Percentiles rank a stretch among this genome's conserved stretches.
Evolutionary conservation across 2,888 invertebrate genomes (phyloP).

Genomic region (Andrena fulva): DNA sequence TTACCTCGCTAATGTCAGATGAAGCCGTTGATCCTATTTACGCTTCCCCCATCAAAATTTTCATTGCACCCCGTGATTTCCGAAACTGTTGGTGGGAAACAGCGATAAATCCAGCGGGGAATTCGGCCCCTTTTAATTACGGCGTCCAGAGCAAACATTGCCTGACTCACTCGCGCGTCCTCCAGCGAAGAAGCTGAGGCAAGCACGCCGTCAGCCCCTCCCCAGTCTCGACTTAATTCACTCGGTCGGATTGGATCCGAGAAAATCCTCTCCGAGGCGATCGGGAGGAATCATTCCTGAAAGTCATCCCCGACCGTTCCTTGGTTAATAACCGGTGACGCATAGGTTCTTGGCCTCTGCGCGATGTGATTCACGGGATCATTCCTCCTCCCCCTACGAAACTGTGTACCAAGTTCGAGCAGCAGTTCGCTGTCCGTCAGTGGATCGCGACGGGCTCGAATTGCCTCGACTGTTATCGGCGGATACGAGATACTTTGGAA

Average conservation of each 20-base stretch:
- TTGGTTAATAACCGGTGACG: constrained; percentile 64
- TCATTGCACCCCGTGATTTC: not conserved
- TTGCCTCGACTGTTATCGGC: not conserved
- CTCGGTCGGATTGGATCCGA: constrained; percentile 59
- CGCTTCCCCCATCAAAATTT: constrained; percentile 13
- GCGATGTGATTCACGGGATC: constrained; percentile 60
- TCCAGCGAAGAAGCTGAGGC: constrained; percentile 36
- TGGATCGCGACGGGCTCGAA: not conserved
- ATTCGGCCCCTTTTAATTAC: constrained; percentile 58
- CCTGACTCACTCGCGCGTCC: constrained; percentile 44
- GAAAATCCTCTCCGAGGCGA: constrained; percentile 44
- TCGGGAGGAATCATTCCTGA: constrained; percentile 54
- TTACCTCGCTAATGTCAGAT: not conserved
- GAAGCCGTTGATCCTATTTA: not conserved
- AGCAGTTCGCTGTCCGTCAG: not conserved
- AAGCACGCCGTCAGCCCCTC: constrained; percentile 40
- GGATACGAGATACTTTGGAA: not conserved
- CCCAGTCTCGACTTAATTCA: constrained; percentile 47
- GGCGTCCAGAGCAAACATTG: constrained; percentile 37
- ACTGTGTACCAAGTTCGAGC: not conserved
- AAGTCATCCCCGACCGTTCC: constrained; percentile 34
- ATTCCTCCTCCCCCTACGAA: constrained; percentile 27
- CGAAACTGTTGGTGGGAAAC: not conserved
- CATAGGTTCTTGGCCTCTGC: constrained; percentile 48
- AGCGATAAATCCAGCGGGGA: constrained; percentile 31